Evolutionary conservation across 2,113 vertebrate genomes (phyloP), one percentile per base, ranked within the genome.

Genomic region (Anarrhichthys ocellatus): DNA sequence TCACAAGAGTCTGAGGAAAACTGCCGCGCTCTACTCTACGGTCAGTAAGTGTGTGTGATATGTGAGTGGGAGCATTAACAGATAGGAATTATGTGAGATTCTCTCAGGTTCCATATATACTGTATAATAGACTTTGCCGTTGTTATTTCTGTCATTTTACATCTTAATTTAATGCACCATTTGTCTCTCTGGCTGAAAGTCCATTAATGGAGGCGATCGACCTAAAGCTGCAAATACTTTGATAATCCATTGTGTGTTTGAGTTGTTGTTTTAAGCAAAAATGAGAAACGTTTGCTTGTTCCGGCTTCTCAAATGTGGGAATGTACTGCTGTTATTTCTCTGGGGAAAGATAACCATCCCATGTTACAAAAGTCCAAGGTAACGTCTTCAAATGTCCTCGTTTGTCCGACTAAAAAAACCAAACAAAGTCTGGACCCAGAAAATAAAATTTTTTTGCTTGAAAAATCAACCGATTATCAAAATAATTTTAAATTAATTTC

Each of bases 1-100:
- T 22, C 89, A 83, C 50, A 75, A 38, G 65, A 92, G 89, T 85
- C 78, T 94, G 70, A 91, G 68, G 79, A 90, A 85, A 86, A 89
- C 89, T 5, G 58, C 88, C 56, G 22, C 9, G 52, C 86, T 92
- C 24, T 92, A 92, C 72, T 82, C 87, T 27, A 78, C 40, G 89
- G 92, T 94, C 46, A 89, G 92, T 91, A 20, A 18, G 62, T 52
- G 69, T 83, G 78, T 72, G 34, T 62, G 18, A 34, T 34, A 6
- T 79, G 46, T 70, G 38, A 67, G 10, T 52, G 29, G 3, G 34
- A 34, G 34, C 5, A 34, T 34, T 6, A 34, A 34, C 34, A 34
- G 34, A 34, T 34, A 34, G 34, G 34, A 34, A 34, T 34, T 34
- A 34, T 34, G 34, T 34, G 34, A 34, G 34, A 34, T 34, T 34